Percentiles rank a stretch among this genome's conserved stretches.
Conservation (phyloP, 1,140 invertebrate genomes). For the Drosophila hydei region DNA sequence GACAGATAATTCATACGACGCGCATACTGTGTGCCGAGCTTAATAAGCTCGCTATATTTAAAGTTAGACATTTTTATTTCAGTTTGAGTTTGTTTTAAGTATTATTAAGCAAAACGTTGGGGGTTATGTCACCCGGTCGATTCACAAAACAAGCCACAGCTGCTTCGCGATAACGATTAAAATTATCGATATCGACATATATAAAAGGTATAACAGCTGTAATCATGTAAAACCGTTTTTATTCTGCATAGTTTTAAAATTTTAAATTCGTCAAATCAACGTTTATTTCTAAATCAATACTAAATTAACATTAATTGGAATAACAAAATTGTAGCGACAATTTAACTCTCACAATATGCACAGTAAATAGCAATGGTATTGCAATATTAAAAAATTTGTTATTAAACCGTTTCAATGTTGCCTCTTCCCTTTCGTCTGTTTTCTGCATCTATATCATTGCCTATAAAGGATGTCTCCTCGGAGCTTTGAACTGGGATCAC, state of each 20-base stretch:
- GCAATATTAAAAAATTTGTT: constrained; percentile 46
- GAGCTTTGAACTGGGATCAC: constrained; percentile 84
- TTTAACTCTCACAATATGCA: constrained; percentile 43
- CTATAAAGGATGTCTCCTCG: constrained; percentile 90
- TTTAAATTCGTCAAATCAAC: constrained; percentile 64
- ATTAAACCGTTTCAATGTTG: constrained; percentile 88
- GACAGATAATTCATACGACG: constrained; percentile 93
- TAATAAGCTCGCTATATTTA: constrained; percentile 89
- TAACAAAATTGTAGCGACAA: constrained; percentile 68
- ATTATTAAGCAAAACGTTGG: constrained; percentile 27
- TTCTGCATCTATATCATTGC: constrained; percentile 76
- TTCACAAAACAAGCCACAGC: constrained; percentile 48
- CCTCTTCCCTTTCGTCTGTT: constrained; percentile 85
- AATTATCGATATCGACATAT: constrained; percentile 5
- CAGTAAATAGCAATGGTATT: constrained; percentile 24
- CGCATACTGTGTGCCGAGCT: constrained; percentile 90
- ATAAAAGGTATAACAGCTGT: neutral
- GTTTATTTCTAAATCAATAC: constrained; percentile 52
- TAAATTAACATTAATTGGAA: constrained; percentile 56
- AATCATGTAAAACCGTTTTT: no score
- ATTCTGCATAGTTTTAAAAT: no score
- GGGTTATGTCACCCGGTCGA: constrained; percentile 64
- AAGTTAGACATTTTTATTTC: constrained; percentile 53
- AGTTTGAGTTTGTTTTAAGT: neutral
- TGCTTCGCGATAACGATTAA: constrained; percentile 7